Conservation (phyloP, 2,888 invertebrate species). For the Scotopteryx bipunctaria region DNA sequence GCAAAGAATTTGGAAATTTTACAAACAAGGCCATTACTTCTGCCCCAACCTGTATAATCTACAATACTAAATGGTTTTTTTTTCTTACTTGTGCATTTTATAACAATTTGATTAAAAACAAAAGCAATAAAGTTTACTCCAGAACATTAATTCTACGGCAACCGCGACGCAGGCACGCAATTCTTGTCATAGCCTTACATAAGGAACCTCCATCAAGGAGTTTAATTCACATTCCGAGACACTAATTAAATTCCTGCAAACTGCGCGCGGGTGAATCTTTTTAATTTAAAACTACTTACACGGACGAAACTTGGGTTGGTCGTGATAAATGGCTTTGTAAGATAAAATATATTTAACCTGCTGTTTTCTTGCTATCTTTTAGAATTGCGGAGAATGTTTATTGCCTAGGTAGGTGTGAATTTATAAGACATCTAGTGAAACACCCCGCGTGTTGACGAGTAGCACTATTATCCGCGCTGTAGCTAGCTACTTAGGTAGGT, state of each 20-base stretch:
- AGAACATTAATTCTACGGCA: conserved; percentile 37
- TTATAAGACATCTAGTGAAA: no score
- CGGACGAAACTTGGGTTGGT: conserved; percentile 21
- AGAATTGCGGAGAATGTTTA: no score
- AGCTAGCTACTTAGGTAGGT: no score
- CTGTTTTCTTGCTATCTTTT: no score
- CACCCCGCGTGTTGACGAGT: no score
- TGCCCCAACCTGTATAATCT: no score
- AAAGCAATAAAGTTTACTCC: conserved; percentile 16
- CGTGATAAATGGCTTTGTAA: background rate
- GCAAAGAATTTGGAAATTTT: no score
- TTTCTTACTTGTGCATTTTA: no score
- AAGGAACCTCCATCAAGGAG: conserved; percentile 54
- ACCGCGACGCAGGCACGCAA: conserved; percentile 39
- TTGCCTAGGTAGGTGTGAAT: no score
- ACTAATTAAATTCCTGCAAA: conserved; percentile 72
- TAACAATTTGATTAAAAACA: conserved; percentile 14
- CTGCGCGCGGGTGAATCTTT: conserved; percentile 54
- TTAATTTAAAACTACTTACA: conserved; percentile 47
- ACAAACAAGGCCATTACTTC: no score
- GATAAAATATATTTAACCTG: background rate
- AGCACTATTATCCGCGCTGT: no score
- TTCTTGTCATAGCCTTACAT: conserved; percentile 50
- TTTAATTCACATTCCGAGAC: conserved; percentile 64
- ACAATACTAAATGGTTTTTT: no score